These are phyloP conservation scores for Atopsyche davidsoni DNA, from an alignment of 1,140 invertebrate species.

Conservation along the genomic window DNA sequence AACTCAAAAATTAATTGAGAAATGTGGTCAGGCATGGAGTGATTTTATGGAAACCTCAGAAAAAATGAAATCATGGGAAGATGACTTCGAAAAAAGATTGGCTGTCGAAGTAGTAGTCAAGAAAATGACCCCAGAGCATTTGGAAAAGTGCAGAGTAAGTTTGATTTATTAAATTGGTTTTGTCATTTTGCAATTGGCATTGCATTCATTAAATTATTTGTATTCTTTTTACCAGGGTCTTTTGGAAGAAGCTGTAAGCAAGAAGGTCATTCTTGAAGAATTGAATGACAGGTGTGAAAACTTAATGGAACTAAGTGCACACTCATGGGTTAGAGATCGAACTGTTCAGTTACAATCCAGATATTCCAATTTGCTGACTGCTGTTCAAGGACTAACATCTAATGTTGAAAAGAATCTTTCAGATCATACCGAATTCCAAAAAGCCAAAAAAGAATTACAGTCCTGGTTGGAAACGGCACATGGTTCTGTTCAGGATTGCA, in stretches of 20 bases:
- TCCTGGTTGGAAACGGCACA: conserved; percentile 74
- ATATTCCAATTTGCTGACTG: conserved; percentile 70
- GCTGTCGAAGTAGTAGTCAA: conserved; percentile 62
- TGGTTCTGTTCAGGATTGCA: conserved; percentile 72
- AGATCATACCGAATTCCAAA: conserved; percentile 83
- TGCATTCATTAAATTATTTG: conserved; percentile 3
- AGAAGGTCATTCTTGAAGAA: conserved; percentile 74
- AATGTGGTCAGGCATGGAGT: conserved; percentile 80
- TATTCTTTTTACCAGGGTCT: conserved; percentile 47
- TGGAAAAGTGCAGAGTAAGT: conserved; percentile 67
- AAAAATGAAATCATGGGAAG: conserved; percentile 73
- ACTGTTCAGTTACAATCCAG: conserved; percentile 76
- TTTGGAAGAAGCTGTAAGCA: conserved; percentile 66
- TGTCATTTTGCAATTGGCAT: neutral
- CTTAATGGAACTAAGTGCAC: conserved; percentile 77
- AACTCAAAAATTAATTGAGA: conserved; percentile 66
- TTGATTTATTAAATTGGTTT: conserved; percentile 2
- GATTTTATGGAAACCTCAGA: conserved; percentile 74
- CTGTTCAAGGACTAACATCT: conserved; percentile 71
- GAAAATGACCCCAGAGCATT: conserved; percentile 74
- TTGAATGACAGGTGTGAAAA: conserved; percentile 82
- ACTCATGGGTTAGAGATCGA: conserved; percentile 75
- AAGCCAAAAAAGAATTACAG: conserved; percentile 75
- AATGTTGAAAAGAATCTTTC: conserved; percentile 82
- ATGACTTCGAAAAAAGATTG: conserved; percentile 63